These are phyloP conservation scores for Sander vitreus DNA, from an alignment of 2,113 vertebrate genomes.

Conservation along the genomic window DNA sequence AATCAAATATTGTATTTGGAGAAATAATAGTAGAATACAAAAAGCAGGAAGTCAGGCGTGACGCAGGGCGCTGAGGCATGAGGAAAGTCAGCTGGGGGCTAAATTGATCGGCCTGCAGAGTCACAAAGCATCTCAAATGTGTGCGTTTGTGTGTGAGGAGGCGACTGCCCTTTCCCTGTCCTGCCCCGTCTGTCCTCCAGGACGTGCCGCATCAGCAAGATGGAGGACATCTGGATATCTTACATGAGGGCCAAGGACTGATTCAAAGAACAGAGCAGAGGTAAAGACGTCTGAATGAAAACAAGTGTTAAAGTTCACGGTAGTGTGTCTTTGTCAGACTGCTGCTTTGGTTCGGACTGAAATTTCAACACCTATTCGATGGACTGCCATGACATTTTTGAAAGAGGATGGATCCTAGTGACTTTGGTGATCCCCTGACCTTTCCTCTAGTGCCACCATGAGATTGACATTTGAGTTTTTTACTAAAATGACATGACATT, in stretches of 20 bases:
- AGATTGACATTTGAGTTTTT: background rate
- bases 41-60: conserved; percentile 40
- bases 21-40: conserved; percentile 36
- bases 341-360: background rate
- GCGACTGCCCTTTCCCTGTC: conserved; percentile 47
- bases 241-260: conserved; percentile 49
- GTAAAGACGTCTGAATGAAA: background rate
- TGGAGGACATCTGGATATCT: conserved; percentile 34
- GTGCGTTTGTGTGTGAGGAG: conserved; percentile 4
- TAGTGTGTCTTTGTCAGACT: background rate
- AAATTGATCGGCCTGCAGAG: conserved; percentile 60
- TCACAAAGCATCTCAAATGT: conserved; percentile 59
- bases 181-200: conserved; percentile 65
- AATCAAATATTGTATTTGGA: conserved; percentile 53
- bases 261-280: conserved; percentile 29
- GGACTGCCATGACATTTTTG: too few relatives aligned
- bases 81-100: conserved; percentile 61
- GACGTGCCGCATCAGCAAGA: conserved; percentile 66
- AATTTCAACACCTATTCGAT: background rate
- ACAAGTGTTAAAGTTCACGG: background rate
- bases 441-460: background rate
- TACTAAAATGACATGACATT: background rate
- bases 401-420: too few relatives aligned
- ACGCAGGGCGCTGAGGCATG: conserved; percentile 34
- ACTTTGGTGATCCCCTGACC: too few relatives aligned